These are phyloP conservation scores for Drosophila orosa DNA, from an alignment of 1,140 invertebrate species.

Conservation along the genomic window DNA sequence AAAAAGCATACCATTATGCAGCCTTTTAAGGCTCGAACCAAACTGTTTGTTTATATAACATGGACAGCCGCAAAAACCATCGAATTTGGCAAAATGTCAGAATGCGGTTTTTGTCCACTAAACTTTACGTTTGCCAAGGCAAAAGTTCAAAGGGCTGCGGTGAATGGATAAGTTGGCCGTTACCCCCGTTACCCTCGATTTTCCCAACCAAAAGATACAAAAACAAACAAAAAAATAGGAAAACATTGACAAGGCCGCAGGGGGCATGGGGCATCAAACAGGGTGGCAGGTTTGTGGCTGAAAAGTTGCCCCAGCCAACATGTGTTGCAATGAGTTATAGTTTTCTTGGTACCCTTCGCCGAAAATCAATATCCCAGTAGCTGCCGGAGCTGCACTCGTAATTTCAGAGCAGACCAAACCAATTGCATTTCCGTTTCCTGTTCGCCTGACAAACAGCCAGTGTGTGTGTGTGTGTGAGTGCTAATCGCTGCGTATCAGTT, in stretches of 20 bases:
- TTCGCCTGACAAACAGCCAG: conserved; percentile 10
- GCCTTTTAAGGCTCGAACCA: conserved; percentile 16
- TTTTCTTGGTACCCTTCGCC: conserved; percentile 43
- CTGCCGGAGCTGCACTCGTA: conserved; percentile 50
- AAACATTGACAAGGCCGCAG: conserved; percentile 54
- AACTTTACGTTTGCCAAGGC: conserved; percentile 59
- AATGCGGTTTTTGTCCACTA: conserved; percentile 73
- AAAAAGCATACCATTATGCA: neutral
- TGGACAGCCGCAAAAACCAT: conserved; percentile 56
- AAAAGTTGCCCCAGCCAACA: conserved; percentile 72
- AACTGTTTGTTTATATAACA: conserved; percentile 42
- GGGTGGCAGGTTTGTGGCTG: conserved; percentile 27
- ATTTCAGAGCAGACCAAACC: conserved; percentile 61
- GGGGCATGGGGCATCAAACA: conserved; percentile 3
- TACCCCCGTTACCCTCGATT: conserved; percentile 1
- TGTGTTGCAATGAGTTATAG: conserved; percentile 80
- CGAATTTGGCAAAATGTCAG: conserved; percentile 83
- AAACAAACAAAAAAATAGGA: conserved; percentile 27
- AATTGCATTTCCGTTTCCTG: conserved; percentile 57
- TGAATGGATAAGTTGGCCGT: conserved; percentile 73
- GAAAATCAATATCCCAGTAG: conserved; percentile 63
- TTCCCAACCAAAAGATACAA: neutral
- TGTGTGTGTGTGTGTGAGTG: conserved; percentile 35
- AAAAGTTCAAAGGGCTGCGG: conserved; percentile 78
- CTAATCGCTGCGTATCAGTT: conserved; percentile 80